These are phyloP conservation scores for Zaprionus gabonicus DNA, from an alignment of 1,140 invertebrate genomes.

Conservation along the genomic window DNA sequence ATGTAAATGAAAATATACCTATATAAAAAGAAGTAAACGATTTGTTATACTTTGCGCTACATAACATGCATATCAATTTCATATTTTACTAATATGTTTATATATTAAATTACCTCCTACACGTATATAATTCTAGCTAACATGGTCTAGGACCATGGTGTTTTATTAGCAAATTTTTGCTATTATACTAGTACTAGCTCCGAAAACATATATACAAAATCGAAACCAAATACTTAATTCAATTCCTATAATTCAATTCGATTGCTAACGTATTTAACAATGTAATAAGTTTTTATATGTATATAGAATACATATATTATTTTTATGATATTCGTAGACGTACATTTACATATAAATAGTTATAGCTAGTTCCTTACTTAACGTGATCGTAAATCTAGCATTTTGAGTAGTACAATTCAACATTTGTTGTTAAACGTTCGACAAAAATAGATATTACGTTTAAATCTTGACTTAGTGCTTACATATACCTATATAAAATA, in stretches of 20 bases:
- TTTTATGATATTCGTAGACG: slow-evolving; percentile 65
- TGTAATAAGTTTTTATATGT: slow-evolving; percentile 40
- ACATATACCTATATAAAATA: slow-evolving; percentile 9
- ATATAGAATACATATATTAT: slow-evolving; percentile 54
- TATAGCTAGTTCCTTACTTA: slow-evolving; percentile 75
- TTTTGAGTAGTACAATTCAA: slow-evolving; percentile 76
- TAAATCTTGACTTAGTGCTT: slow-evolving; percentile 5
- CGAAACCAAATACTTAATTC: slow-evolving; percentile 8
- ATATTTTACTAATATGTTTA: slow-evolving; percentile 74
- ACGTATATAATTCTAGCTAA: slow-evolving; percentile 76
- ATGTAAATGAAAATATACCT: slow-evolving; percentile 53
- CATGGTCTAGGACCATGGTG: slow-evolving; percentile 73
- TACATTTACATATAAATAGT: slow-evolving; percentile 60
- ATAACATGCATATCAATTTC: slow-evolving; percentile 78
- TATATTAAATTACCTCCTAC: slow-evolving; percentile 61
- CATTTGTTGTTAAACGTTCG: slow-evolving; percentile 72
- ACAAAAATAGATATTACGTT: slow-evolving; percentile 24
- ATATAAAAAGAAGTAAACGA: slow-evolving; percentile 68
- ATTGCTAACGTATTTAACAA: slow-evolving; percentile 70
- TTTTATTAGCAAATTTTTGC: slow-evolving; percentile 72
- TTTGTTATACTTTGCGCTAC: slow-evolving; percentile 84
- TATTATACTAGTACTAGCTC: slow-evolving; percentile 65
- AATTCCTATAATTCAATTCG: slow-evolving; percentile 43
- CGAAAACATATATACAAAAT: slow-evolving; percentile 30
- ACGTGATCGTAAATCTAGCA: slow-evolving; percentile 71